Evolutionary conservation across 2,888 invertebrate genomes (phyloP), one percentile per base, ranked within the genome.

Genomic region (Sinodicranocentrus sp.): DNA sequence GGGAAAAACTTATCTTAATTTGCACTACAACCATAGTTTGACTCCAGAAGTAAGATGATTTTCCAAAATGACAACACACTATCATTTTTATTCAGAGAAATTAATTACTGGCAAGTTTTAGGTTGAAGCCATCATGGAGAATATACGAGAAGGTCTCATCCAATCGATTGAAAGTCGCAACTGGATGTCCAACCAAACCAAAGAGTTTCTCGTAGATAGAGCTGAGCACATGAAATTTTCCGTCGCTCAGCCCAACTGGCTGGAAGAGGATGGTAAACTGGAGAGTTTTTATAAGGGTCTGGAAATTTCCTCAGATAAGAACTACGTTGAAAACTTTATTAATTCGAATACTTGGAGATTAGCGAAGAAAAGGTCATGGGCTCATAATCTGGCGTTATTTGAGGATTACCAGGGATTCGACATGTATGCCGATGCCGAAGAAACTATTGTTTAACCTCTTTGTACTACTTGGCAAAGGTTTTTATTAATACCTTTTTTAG

Each of bases 161-260:
- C 70, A 82, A 10, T 39, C 70, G 3, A 82, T 82, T 26, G 48
- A n/a, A n/a, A 68, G 15, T 13, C 15, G 8, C 15, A 5, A n/a
- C n/a, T 75, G 75, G 75, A 82, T 75, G 82, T 75, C 73, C 61
- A 33, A 76, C 1, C 13, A 19, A 15, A 82, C 82, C 2, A 52
- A 70, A 44, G 52, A 75, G 2, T 82, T 70, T 28, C 54, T 82
- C 0, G 15, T n/a, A 1, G 82, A 82, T 3, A 82, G 75, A 43
- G 48, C 75, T 13, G 10, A 48, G 33, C 75, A 54, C 25, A 75
- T 82, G 1, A 75, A 61, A 39, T 75, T 73, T 10, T 68, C 57
- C 21, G 73, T 82, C 15, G 70, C 82, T 0, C 57, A 82, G 3
- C 82, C 82, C 13, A 13, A 82, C 0, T 82, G 82, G 82, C 68